Conservation (phyloP, 2,113 vertebrate genomes). For the Rhea americana region DNA sequence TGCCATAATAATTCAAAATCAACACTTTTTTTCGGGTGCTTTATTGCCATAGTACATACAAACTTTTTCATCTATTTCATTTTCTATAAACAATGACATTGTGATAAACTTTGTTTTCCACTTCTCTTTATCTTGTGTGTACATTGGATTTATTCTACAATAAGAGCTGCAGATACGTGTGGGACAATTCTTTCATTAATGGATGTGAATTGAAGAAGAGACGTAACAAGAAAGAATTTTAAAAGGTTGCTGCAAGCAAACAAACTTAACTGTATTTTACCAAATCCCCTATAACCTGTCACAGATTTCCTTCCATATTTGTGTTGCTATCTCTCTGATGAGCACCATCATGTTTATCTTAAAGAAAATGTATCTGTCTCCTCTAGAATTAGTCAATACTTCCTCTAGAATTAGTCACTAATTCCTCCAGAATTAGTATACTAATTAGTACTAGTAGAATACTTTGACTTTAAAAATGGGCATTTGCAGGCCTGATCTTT, state of each 20-base stretch:
- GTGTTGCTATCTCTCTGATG: background rate
- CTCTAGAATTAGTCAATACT: too few relatives aligned
- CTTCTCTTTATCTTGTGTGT: background rate
- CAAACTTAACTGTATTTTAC: background rate
- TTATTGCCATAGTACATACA: background rate
- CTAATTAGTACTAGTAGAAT: too few relatives aligned
- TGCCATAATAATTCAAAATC: background rate
- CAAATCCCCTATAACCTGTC: accelerated
- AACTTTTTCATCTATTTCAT: background rate
- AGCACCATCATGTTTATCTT: background rate
- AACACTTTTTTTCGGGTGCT: too few relatives aligned
- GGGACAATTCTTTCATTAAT: background rate
- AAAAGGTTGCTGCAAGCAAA: background rate
- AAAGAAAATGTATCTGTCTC: background rate
- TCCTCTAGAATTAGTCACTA: too few relatives aligned
- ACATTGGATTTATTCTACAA: background rate
- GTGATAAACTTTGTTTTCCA: background rate
- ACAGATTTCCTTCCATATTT: background rate
- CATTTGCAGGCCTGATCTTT: background rate
- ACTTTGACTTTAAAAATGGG: background rate
- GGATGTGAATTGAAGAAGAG: background rate
- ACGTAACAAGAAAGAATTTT: background rate
- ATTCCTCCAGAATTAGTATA: too few relatives aligned
- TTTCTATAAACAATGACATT: background rate
- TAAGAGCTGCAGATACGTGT: background rate